Evolutionary conservation across 1,140 invertebrate species (phyloP), one percentile per base, ranked within the genome.

Genomic region (Palaemon carinicauda): DNA sequence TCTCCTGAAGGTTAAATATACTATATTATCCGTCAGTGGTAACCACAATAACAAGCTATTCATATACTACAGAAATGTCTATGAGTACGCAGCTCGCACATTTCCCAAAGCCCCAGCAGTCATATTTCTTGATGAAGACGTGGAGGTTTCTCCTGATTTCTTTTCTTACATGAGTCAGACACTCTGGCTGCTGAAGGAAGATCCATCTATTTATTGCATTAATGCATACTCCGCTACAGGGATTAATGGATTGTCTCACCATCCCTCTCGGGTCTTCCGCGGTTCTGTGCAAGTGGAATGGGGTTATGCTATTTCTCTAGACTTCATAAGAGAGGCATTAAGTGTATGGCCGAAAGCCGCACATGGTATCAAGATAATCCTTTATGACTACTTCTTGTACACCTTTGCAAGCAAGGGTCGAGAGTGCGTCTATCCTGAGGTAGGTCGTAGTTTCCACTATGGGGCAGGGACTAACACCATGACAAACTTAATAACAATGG

Each of bases 131-230:
- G 94, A 95, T 91, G 94, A 95, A 90, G 94, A 95, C 90, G 91
- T 95, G 50, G 94, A 95, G 90, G 92, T 95, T 7, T 94, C 94
- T 29, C 93, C 93, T 69, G 94, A 95, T 90, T 94, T 94, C 90
- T 94, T 94, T 89, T 93, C 85, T 90, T 95, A 93, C 90, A 94
- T 95, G 90, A 94, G 92, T 90, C 94, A 95, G 90, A 94, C 94
- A 10, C 88, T 93, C 15, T 91, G 91, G 78, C 88, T 95, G 19
- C 89, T 95, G 27, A 93, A 94, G 80, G 92, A 93, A 86, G 94
- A 94, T 88, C 89, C 91, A 1, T 92, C 91, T 50, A 82, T 95
- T 24, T 95, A 94, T 89, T 95, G 94, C 91, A 92, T 95, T 51
- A 94, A 94, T 27, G 94, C 94, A 0, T 94, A 60, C 50, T 60